A percentile compares a stretch with the other conserved stretches of the same genome.
Evolutionary conservation across 2,797 vertebrate genomes (phyloP).

Genomic region (Lophius americanus): DNA sequence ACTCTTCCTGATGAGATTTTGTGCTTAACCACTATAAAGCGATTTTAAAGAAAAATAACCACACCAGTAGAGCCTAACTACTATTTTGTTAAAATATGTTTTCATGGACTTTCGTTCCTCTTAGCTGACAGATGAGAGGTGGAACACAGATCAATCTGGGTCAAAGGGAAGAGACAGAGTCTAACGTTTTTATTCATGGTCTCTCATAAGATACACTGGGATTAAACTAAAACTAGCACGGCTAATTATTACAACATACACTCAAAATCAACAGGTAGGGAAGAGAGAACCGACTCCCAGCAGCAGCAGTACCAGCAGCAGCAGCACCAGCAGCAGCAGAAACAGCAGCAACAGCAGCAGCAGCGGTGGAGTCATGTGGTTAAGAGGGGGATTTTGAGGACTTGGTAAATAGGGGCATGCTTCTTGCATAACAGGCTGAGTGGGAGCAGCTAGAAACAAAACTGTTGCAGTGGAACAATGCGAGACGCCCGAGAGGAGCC

Average conservation of each 20-base stretch:
- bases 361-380: constrained; percentile 8
- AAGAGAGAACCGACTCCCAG: no score
- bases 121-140: no score
- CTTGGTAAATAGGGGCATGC: constrained; percentile 49
- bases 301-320: no score
- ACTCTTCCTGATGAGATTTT: no score
- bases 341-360: constrained; percentile 37
- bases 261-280: not conserved
- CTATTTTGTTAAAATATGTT: no score
- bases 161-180: no score
- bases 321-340: constrained; percentile 1
- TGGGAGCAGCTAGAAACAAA: constrained; percentile 65
- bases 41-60: no score
- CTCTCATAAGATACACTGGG: constrained; percentile 23
- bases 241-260: constrained; percentile 57
- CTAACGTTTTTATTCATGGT: no score
- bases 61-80: no score
- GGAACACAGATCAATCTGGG: no score
- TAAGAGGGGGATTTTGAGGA: constrained; percentile 35
- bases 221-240: constrained; percentile 31
- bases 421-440: constrained; percentile 58
- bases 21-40: no score
- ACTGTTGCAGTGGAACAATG: constrained; percentile 71
- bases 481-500: constrained; percentile 60
- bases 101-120: no score